Conservation (phyloP, 2,888 invertebrate species). For the Limnephilus rhombicus region DNA sequence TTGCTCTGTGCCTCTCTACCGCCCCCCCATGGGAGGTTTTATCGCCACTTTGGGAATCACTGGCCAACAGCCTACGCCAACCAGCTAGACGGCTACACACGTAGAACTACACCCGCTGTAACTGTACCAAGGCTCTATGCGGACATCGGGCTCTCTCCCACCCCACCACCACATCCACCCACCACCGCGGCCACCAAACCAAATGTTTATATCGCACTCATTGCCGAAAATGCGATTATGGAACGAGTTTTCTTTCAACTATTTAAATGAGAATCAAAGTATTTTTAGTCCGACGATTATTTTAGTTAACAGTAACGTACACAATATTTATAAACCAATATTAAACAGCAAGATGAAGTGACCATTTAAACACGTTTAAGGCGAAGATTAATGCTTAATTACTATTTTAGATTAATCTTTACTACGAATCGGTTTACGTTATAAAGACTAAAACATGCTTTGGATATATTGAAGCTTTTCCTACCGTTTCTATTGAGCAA, state of each 20-base stretch:
- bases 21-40: neutral
- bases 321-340: too few species aligned
- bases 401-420: too few species aligned
- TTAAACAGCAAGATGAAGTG: too few species aligned
- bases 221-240: neutral
- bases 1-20: neutral
- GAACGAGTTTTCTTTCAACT: neutral
- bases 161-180: neutral
- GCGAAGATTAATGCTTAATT: too few species aligned
- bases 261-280: neutral
- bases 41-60: neutral
- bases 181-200: neutral
- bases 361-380: too few species aligned
- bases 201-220: neutral
- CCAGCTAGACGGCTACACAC: neutral
- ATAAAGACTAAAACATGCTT: too few species aligned
- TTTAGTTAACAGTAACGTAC: neutral
- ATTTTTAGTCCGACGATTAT: neutral
- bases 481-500: too few species aligned
- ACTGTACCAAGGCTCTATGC: neutral
- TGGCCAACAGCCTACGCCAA: neutral
- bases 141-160: neutral
- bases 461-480: too few species aligned
- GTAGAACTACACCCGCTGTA: neutral
- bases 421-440: too few species aligned